Conservation (phyloP, 2,113 vertebrate genomes). For the Stictonetta naevosa region DNA sequence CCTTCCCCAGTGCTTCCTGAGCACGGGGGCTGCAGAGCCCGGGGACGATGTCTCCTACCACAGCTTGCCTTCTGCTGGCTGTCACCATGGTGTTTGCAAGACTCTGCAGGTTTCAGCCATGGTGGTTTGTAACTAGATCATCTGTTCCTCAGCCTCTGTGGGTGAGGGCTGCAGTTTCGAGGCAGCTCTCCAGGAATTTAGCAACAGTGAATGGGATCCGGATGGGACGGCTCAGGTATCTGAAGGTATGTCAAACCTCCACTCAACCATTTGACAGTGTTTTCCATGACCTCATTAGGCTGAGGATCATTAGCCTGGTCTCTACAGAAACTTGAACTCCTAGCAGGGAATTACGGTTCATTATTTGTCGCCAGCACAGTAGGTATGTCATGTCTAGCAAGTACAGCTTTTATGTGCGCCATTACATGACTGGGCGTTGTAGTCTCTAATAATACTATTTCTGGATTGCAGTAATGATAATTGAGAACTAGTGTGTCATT, state of each 20-base stretch:
- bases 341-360: background rate
- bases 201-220: background rate
- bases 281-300: constrained; percentile 54
- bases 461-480: constrained; percentile 47
- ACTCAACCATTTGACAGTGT: constrained; percentile 3
- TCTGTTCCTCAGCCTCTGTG: background rate
- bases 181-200: constrained; percentile 33
- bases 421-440: constrained; percentile 3
- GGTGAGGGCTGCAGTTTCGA: background rate
- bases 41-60: background rate
- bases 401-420: background rate
- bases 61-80: rapidly evolving
- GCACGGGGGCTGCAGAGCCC: background rate
- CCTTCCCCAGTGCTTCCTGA: rapidly evolving
- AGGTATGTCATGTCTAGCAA: constrained; percentile 36
- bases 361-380: constrained; percentile 53
- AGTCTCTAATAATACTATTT: constrained; percentile 39
- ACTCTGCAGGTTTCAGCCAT: background rate
- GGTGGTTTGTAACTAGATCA: background rate
- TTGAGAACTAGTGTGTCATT: constrained; percentile 60
- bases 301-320: background rate
- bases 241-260: constrained; percentile 35
- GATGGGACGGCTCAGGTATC: constrained; percentile 36
- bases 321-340: constrained; percentile 24
- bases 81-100: rapidly evolving